Evolutionary conservation across 2,797 vertebrate genomes (phyloP).

Genomic region (Crossoptilon crossoptilon): DNA sequence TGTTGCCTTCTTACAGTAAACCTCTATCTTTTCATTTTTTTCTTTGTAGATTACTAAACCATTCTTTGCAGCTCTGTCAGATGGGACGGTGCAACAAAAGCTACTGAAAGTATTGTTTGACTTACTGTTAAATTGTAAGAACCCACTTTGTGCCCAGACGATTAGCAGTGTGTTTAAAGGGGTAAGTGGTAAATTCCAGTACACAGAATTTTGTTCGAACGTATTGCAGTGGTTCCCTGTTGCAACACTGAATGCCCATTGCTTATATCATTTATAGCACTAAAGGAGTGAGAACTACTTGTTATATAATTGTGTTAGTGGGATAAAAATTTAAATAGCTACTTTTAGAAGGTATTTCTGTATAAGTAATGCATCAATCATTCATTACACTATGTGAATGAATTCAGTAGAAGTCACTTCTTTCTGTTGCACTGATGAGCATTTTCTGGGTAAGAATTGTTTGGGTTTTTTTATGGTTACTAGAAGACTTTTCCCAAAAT

Average conservation of each 20-base stretch:
- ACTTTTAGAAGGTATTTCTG: neutral
- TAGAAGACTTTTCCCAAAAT: neutral
- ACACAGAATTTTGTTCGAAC: neutral
- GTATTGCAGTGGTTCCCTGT: neutral
- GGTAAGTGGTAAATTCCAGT: constrained; percentile 79
- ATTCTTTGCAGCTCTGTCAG: constrained; percentile 88
- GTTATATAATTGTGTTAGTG: neutral
- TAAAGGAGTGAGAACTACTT: neutral
- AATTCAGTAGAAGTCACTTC: neutral
- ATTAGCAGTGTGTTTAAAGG: constrained; percentile 90
- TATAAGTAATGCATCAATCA: neutral
- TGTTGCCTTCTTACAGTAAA: neutral
- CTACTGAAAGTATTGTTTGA: constrained; percentile 89
- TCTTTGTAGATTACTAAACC: constrained; percentile 87
- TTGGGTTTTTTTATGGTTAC: neutral
- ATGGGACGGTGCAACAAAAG: constrained; percentile 87
- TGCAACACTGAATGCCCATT: neutral
- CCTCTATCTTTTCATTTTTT: neutral
- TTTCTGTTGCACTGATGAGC: neutral
- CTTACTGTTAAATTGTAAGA: constrained; percentile 85
- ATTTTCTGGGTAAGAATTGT: neutral
- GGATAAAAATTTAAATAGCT: neutral
- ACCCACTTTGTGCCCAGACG: constrained; percentile 81
- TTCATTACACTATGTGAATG: neutral
- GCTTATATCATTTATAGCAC: neutral